Conservation (phyloP, 2,888 invertebrate species). For the Dascillus cervinus region DNA sequence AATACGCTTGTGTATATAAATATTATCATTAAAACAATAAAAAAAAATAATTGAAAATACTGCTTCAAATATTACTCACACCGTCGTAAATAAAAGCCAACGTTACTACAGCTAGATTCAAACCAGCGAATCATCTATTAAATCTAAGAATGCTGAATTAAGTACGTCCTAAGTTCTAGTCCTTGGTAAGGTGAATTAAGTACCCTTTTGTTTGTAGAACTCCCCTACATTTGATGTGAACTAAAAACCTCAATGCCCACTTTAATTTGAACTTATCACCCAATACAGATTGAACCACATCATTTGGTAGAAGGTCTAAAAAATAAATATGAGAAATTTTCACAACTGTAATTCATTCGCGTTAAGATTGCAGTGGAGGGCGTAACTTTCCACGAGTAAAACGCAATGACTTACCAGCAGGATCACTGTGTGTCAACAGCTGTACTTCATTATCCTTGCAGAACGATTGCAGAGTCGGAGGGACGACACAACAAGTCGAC, state of each 20-base stretch:
- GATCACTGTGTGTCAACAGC: slow-evolving; percentile 91
- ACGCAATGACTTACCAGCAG: slow-evolving; percentile 55
- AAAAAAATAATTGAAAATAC: no score
- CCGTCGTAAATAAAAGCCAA: no score
- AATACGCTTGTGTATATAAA: no score
- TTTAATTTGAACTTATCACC: slow-evolving; percentile 46
- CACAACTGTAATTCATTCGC: neutral
- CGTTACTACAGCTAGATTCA: no score
- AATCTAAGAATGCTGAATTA: no score
- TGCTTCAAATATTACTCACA: no score
- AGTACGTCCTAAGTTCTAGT: no score
- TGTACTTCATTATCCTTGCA: slow-evolving; percentile 88
- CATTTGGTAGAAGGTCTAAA: slow-evolving; percentile 50
- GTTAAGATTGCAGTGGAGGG: neutral
- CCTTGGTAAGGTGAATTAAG: slow-evolving; percentile 45
- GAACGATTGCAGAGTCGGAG: slow-evolving; percentile 80
- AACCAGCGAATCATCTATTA: no score
- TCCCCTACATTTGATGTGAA: slow-evolving; percentile 85
- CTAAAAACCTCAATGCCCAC: slow-evolving; percentile 82
- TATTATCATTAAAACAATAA: no score
- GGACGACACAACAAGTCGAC: slow-evolving; percentile 89
- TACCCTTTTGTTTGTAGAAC: slow-evolving; percentile 89
- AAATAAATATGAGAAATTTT: no score
- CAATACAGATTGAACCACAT: slow-evolving; percentile 52
- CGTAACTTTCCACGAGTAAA: neutral